Base-by-base conservation (phyloP, 2,113 vertebrate genomes). In the Pterocles orientalis region DNA sequence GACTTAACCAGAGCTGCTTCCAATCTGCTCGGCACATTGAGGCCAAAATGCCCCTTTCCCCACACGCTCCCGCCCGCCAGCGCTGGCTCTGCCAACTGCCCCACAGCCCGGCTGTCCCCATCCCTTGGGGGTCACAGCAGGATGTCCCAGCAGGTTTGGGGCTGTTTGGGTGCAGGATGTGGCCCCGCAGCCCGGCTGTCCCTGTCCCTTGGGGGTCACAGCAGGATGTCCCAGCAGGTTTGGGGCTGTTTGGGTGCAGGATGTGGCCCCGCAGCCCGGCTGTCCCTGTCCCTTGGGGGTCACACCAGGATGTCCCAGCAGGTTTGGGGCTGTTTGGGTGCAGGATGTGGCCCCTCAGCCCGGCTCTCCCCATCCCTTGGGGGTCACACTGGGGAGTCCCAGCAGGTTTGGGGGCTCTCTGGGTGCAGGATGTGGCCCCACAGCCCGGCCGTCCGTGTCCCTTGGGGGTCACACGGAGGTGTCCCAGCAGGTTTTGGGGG, bases 1-100 rank as follows among this genome's bases (percentile, higher is more conserved):
- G 96, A 96, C 93, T 96, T 96, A 88, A 97, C 36, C 96, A 96
- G 96, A 96, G 73, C 94, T 76, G 93, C 47, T 76, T 96, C 96
- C 94, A 95, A 95, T 92, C 92, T 95, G 97, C 94, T 84, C 92
- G 50, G 90, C 95, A 94, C 94, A 82, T 83, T 90, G 88, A 88
- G 82, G 79, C 34, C 34, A 94, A 91, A 81, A 89, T 95, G 95
- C 90, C 96, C 96, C 72, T 61, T 84, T 75, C 76, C 26, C 85
- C 10, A 39, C 39, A 6, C 33, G 5, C 61, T 68, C 50, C 76
- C 24, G 9, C 10, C 20, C 18, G 9, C 71, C 33, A 48, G 7
- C 10, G 13, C 53, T 41, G 76, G 23, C 75, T 45, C 62, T 43
- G 23, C 76, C 33, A 2, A 25, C 6, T 2, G 11, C 53, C 33